Evolutionary conservation across 2,888 invertebrate species (phyloP).

Genomic region (Mesorhabditis sp.): DNA sequence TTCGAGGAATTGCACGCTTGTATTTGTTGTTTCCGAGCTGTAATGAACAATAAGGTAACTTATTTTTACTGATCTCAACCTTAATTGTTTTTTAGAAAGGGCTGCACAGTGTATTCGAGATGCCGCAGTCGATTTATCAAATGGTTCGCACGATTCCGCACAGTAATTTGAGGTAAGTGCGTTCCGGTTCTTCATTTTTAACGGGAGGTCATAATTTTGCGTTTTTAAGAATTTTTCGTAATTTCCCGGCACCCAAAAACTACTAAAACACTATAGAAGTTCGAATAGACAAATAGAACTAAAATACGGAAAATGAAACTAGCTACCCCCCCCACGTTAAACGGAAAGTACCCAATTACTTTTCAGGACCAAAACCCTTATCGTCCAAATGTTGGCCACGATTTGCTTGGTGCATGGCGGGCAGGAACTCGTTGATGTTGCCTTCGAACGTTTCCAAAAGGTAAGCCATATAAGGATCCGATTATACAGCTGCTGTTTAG

Average conservation of each 20-base stretch:
- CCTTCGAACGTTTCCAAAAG: slow-evolving; percentile 96
- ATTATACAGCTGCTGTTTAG: background rate
- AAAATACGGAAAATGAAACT: no score
- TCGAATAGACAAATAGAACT: background rate
- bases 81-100: slow-evolving; percentile 74
- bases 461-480: slow-evolving; percentile 57
- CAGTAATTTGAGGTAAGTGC: slow-evolving; percentile 75
- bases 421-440: slow-evolving; percentile 92
- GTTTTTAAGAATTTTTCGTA: no score
- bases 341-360: no score
- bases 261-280: background rate
- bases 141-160: slow-evolving; percentile 94
- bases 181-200: background rate
- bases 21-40: slow-evolving; percentile 96
- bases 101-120: slow-evolving; percentile 97
- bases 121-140: slow-evolving; percentile 94
- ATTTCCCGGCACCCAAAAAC: no score
- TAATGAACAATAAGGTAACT: slow-evolving; percentile 92
- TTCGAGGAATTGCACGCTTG: slow-evolving; percentile 97
- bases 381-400: slow-evolving; percentile 91
- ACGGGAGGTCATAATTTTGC: no score
- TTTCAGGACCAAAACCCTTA: slow-evolving; percentile 86
- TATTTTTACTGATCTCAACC: background rate
- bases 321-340: no score
- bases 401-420: slow-evolving; percentile 98